Base-by-base conservation (phyloP, 2,888 invertebrate genomes). In the Mimas tiliae region DNA sequence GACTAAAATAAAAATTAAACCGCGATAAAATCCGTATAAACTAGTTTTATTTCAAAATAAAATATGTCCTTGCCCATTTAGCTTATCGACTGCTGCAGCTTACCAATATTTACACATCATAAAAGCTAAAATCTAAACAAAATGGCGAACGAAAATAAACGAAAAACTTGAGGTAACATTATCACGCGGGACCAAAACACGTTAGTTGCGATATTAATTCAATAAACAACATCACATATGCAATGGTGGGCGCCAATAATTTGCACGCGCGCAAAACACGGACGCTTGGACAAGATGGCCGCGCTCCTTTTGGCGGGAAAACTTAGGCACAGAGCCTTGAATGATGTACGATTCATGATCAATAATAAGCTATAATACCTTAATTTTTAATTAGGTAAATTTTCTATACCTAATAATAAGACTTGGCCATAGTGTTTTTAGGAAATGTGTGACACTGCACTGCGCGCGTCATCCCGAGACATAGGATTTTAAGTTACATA, bases 151-250 rank as follows among this genome's bases (percentile, higher is more conserved):
- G 11, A 16, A 53, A 47, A 27, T 47, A 55, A 48, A 45, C 34
- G 34, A 14, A 42, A 27, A 33, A 33, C 33, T 9, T 65, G 34
- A 55, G 68, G 68, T 63, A 72, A 72, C 68, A 68, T 70, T 68
- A 74, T 74, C 73, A 79, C 74, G 81, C 79, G 75, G 76, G 79
- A 76, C 69, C 70, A 74, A 81, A 77, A 79, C 80, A 79, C 72
- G 78, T 83, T 86, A 58, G 58, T 82, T 84, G 85, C 88, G 83
- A 90, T 91, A 93, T 92, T 92, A 92, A 92, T 91, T 88, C 89
- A 87, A 92, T 92, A 92, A 92, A 91, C 90, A 91, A 92, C 86
- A 89, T 90, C 90, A 88, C 91, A 91, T 89, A 91, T 90, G 91
- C 88, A 88, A 83, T 85, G 88, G 73, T 73, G 73, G 79, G 79